Percentiles rank a stretch among this genome's conserved stretches.
Conservation (phyloP, 2,113 vertebrate species). For the Galemys pyrenaicus region DNA sequence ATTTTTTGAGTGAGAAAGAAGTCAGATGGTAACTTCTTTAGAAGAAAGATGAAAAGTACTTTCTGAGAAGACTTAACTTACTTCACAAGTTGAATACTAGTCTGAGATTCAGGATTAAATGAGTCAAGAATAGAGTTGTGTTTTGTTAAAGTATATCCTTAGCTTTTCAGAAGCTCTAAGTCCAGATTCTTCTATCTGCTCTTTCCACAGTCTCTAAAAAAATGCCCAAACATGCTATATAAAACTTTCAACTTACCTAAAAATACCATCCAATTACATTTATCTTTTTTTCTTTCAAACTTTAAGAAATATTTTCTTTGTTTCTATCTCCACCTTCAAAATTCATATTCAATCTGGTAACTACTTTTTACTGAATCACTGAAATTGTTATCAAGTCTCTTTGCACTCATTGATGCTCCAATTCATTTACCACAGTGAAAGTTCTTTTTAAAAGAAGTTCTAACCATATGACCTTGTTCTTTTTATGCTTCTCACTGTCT, state of each 20-base stretch:
- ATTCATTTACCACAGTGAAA: background rate
- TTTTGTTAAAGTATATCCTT: background rate
- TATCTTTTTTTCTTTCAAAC: background rate
- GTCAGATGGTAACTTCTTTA: background rate
- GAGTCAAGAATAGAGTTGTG: background rate
- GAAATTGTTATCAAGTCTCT: background rate
- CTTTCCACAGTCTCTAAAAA: background rate
- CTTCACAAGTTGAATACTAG: background rate
- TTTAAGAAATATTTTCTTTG: background rate
- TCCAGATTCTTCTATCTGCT: background rate
- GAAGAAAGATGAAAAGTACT: background rate
- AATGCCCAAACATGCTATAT: background rate
- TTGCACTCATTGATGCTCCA: background rate
- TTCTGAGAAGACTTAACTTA: background rate
- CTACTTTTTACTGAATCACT: background rate
- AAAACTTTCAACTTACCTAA: background rate
- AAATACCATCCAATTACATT: background rate
- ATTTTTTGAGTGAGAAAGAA: background rate
- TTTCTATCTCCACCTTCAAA: background rate
- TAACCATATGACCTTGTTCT: background rate
- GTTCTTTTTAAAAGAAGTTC: background rate
- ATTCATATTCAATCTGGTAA: background rate
- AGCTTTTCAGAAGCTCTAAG: background rate
- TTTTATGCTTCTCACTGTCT: background rate
- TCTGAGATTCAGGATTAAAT: background rate